Conservation (phyloP, 2,797 vertebrate species). For the Xyrichtys novacula region DNA sequence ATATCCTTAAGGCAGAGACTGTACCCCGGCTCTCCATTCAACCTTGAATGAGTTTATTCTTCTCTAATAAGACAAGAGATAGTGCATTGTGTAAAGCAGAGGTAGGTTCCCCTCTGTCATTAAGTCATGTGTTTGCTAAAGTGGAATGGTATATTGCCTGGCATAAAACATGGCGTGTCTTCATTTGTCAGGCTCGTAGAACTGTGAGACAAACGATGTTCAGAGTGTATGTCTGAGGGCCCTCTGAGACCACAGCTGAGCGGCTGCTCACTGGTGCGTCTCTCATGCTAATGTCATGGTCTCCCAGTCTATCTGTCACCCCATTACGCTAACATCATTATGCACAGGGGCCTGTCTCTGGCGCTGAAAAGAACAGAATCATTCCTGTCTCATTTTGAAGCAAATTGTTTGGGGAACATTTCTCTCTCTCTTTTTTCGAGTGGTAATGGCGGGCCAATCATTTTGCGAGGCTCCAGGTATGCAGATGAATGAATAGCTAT, state of each 20-base stretch:
- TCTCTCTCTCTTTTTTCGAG: conserved; percentile 59
- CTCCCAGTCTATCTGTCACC: conserved; percentile 85
- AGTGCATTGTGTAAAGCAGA: conserved; percentile 54
- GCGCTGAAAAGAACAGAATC: conserved; percentile 85
- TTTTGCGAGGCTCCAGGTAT: conserved; percentile 84
- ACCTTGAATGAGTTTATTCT: conserved; percentile 63
- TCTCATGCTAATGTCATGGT: conserved; percentile 88
- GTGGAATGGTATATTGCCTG: conserved; percentile 76
- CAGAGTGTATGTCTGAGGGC: conserved; percentile 76
- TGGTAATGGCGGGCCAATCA: conserved; percentile 83
- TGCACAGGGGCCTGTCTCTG: conserved; percentile 83
- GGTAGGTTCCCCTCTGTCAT: conserved; percentile 66
- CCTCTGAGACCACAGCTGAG: conserved; percentile 84
- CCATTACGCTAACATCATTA: conserved; percentile 88
- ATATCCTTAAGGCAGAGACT: conserved; percentile 33
- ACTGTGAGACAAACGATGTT: conserved; percentile 78
- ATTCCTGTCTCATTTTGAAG: conserved; percentile 87
- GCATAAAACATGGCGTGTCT: conserved; percentile 78
- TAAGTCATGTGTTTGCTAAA: conserved; percentile 79
- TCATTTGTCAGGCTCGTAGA: conserved; percentile 81
- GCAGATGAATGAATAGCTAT: conserved; percentile 86
- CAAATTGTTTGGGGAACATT: conserved; percentile 88
- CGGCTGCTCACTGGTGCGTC: conserved; percentile 86
- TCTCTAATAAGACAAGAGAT: conserved; percentile 73
- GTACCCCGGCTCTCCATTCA: conserved; percentile 43